Base-by-base conservation (phyloP, 2,797 vertebrate species). In the Pteronotus mesoamericanus region DNA sequence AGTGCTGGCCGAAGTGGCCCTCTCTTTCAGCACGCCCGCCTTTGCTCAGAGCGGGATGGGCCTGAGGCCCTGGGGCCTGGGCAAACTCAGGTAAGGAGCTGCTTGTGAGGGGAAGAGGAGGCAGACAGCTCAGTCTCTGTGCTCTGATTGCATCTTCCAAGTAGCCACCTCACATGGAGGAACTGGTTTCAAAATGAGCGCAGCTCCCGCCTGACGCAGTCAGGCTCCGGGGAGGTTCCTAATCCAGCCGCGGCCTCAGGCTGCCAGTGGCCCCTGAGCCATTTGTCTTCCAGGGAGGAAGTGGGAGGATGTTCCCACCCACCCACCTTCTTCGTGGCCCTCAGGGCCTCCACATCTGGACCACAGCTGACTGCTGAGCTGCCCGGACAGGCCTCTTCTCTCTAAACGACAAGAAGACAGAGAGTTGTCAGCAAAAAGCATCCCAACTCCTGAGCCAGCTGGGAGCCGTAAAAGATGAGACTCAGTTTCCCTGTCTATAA, bases 251-350 rank as follows among this genome's bases (percentile, higher is more conserved):
- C 39, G 80, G 90, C 85, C n/a, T 34, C 59, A 11, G 88, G 61
- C 89, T 93, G 94, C 79, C 75, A 88, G 89, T 42, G 93, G 97
- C 93, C 96, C 88, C 66, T 53, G 61, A 89, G 66, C 92, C 95
- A 95, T 97, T 97, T 96, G 79, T 97, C 96, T 95, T 97, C 34
- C 2, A 69, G 86, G 59, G 86, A 96, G 96, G 93, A 97, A 97
- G 59, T 42, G 66, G 74, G 80, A 96, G 90, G 96, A 90, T 83
- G 24, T 84, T 64, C 57, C 51, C 72, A 86, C 72, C 61, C 82
- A 78, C 78, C 66, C 39, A 71, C 75, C 88, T 86, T 94, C 86
- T 94, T 57, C 93, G 77, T 29, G 71, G 66, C 88, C 57, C 51
- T 92, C 84, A 21, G 4, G 86, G 64, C 80, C 77, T 89, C 80